Conservation (phyloP, 2,113 vertebrate genomes). For the Cochlearius cochlearius region DNA sequence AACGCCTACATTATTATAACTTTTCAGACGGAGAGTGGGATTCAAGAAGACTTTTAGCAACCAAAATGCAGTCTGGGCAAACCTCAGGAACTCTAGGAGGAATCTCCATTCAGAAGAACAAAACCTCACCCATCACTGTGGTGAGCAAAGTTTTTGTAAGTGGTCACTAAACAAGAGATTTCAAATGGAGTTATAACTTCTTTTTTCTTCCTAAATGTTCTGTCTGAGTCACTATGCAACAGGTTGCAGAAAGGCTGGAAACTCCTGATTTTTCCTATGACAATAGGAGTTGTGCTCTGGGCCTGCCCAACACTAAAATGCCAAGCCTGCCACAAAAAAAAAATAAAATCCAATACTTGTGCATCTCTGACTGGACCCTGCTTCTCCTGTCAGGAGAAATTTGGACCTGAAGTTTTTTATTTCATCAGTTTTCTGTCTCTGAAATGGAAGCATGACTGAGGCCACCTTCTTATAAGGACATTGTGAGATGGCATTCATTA, state of each 20-base stretch:
- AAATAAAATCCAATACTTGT: neutral
- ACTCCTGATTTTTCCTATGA: neutral
- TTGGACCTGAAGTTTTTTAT: neutral
- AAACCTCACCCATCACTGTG: neutral
- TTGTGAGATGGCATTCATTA: neutral
- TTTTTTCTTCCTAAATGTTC: neutral
- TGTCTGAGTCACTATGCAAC: neutral
- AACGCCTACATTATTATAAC: accelerated
- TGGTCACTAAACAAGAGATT: neutral
- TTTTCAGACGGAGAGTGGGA: neutral
- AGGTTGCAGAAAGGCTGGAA: neutral
- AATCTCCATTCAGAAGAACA: neutral
- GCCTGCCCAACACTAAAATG: neutral
- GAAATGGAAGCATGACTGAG: neutral
- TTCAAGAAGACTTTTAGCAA: neutral
- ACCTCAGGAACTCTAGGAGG: neutral
- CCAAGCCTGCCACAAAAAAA: neutral
- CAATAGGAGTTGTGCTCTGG: neutral
- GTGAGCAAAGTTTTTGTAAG: neutral
- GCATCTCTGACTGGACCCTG: neutral
- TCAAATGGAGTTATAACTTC: neutral
- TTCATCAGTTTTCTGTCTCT: neutral
- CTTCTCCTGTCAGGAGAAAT: neutral
- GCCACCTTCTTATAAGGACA: neutral
- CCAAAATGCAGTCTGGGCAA: neutral